Conservation (phyloP, 2,888 invertebrate genomes). For the Cheilosia vernalis region DNA sequence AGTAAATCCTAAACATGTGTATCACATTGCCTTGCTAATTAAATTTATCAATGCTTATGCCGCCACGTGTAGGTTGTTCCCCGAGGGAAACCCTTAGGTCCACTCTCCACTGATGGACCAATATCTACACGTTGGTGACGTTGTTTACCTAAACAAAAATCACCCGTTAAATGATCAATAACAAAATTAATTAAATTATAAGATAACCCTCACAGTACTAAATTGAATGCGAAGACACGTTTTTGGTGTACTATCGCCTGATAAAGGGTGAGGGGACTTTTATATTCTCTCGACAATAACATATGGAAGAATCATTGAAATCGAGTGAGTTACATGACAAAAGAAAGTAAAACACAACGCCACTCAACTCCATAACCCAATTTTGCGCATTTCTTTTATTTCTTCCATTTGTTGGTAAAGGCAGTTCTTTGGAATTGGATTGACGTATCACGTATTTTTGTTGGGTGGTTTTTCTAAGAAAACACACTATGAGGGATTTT, state of each 20-base stretch:
- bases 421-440: conserved; percentile 15
- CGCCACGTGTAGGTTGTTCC: too few species aligned
- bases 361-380: conserved; percentile 33
- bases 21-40: too few species aligned
- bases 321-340: conserved; percentile 46
- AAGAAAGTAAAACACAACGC: conserved; percentile 40
- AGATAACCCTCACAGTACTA: conserved; percentile 47
- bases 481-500: conserved; percentile 23
- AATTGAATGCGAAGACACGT: conserved; percentile 32
- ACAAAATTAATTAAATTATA: conserved; percentile 45
- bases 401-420: conserved; percentile 14
- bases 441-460: conserved; percentile 4
- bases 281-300: conserved; percentile 14
- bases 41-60: too few species aligned
- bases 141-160: conserved; percentile 26
- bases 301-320: conserved; percentile 27
- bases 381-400: conserved; percentile 26
- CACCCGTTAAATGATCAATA: conserved; percentile 40
- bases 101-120: too few species aligned
- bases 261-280: conserved; percentile 44
- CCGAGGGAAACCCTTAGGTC: too few species aligned
- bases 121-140: too few species aligned
- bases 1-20: too few species aligned
- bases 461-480: conserved; percentile 3
- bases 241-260: conserved; percentile 9